Evolutionary conservation across 92 coral and sea anemone species (phyloP).

Genomic region (Scolanthus callimorphus): DNA sequence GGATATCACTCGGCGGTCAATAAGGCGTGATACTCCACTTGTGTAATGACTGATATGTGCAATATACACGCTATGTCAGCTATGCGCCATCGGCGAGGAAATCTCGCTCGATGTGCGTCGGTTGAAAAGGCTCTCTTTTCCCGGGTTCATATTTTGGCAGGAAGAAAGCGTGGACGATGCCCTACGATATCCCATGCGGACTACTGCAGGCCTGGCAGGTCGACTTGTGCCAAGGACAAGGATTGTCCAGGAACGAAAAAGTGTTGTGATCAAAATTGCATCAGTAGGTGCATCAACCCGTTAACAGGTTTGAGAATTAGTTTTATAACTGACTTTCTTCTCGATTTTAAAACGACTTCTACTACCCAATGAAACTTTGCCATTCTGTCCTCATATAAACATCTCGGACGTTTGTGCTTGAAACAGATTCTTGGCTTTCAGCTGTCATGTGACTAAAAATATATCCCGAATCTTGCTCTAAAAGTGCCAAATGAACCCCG

Average conservation of each 20-base stretch:
- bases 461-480: too few relatives aligned
- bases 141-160: not conserved
- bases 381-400: not conserved
- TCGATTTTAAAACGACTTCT: too few relatives aligned
- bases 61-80: too few relatives aligned
- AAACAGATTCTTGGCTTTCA: not conserved
- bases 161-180: constrained; percentile 14
- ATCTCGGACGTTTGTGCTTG: not conserved
- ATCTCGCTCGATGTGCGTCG: too few relatives aligned
- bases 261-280: constrained; percentile 8
- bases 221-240: constrained; percentile 7
- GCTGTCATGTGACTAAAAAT: not conserved
- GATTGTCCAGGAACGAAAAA: constrained; percentile 9
- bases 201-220: constrained; percentile 1
- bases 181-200: constrained; percentile 5
- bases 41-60: too few relatives aligned
- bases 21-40: too few relatives aligned
- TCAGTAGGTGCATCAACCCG: constrained; percentile 9
- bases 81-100: too few relatives aligned
- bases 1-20: too few relatives aligned
- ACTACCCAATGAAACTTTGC: too few relatives aligned
- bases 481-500: too few relatives aligned
- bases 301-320: constrained; percentile 15
- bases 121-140: too few relatives aligned
- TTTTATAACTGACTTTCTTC: too few relatives aligned